Percentiles rank a stretch among this genome's conserved stretches.
These are phyloP conservation scores for Xenus cinereus DNA, from an alignment of 2,113 vertebrate species.

Conservation along the genomic window DNA sequence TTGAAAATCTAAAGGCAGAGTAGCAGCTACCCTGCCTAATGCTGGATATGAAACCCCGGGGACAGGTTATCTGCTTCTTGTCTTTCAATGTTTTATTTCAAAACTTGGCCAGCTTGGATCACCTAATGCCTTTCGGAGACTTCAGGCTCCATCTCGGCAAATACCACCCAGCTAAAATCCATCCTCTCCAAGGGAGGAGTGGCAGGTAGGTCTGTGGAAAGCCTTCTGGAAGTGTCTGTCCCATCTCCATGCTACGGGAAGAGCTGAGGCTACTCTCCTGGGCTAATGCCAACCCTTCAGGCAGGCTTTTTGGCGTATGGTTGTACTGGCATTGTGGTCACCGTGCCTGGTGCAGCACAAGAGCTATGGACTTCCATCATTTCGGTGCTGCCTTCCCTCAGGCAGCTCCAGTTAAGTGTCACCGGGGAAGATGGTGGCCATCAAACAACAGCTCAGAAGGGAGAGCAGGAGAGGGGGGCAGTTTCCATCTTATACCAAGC, in stretches of 20 bases:
- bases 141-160: neutral
- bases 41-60: neutral
- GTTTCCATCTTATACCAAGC: neutral
- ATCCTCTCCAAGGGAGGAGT: neutral
- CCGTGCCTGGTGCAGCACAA: fast-evolving
- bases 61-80: neutral
- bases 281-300: neutral
- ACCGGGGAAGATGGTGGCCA: neutral
- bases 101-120: neutral
- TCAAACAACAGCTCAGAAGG: neutral
- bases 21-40: neutral
- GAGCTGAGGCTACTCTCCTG: neutral
- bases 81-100: neutral
- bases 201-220: neutral
- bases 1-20: neutral
- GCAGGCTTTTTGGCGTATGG: fast-evolving
- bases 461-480: neutral
- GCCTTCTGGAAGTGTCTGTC: neutral
- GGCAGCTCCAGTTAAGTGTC: neutral
- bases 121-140: neutral
- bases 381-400: neutral
- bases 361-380: neutral
- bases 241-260: neutral
- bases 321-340: fast-evolving
- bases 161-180: neutral